Evolutionary conservation across 2,113 vertebrate species (phyloP), one percentile per base, ranked within the genome.

Genomic region (Pelvicachromis taeniatus): DNA sequence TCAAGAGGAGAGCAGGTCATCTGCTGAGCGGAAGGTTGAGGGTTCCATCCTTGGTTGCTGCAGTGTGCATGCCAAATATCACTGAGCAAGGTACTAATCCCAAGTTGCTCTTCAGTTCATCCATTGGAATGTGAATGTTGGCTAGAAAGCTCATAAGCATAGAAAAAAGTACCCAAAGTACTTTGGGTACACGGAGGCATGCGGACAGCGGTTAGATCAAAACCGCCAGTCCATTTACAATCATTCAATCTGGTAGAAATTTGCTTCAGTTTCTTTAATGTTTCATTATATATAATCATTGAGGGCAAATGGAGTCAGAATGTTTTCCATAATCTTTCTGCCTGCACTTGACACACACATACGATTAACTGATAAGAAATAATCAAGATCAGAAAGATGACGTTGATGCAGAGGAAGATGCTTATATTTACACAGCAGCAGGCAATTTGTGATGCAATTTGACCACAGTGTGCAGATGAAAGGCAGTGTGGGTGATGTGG

Each of bases 401-500:
- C 29, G 31, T 70, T 73, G 19, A 23, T 81, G 26, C 16, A 52
- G 55, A 75, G 3, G 53, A 63, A 83, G 33, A 50, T 68, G 55
- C 81, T 73, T 50, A 26, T 35, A 75, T 12, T n/a, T 48, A 55
- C 29, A 42, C 33, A 23, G 38, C 63, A 78, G 58, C 23, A 84
- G 29, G 52, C 58, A 4, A 56, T 38, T 45, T 9, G 52, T 58
- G 65, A 56, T 54, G n/a, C 4, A 31, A 78, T 52, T 81, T 53
- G 56, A 79, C 26, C 1, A 4, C 77, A 70, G 75, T 45, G 45
- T 68, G 73, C 89, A 81, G 63, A 88, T 86, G 80, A 88, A 86
- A 90, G 63, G 78, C 80, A 77, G 63, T 29, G 79, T 45, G n/a
- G n/a, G n/a, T n/a, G n/a, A n/a, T n/a, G 55, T 13, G 29, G 85